These are phyloP conservation scores for Cichlasoma orientale DNA, from an alignment of 2,797 vertebrate genomes.

Conservation along the genomic window DNA sequence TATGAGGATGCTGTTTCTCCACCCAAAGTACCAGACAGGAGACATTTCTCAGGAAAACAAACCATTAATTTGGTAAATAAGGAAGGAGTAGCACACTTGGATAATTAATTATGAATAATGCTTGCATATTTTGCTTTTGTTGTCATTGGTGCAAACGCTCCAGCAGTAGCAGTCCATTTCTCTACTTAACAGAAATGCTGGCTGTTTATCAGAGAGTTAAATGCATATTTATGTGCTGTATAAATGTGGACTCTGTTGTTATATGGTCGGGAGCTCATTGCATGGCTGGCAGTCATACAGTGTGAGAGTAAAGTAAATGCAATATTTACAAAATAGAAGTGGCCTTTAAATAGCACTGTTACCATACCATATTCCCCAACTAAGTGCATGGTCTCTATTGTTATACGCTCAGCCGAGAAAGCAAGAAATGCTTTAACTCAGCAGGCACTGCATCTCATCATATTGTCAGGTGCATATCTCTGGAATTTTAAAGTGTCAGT, in stretches of 20 bases:
- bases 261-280: constrained; percentile 14
- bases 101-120: constrained; percentile 73
- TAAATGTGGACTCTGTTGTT: constrained; percentile 37
- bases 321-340: constrained; percentile 60
- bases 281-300: constrained; percentile 56
- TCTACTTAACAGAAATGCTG: constrained; percentile 29
- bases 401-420: constrained; percentile 11
- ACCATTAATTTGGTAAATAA: constrained; percentile 78
- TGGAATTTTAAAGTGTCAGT: constrained; percentile 32
- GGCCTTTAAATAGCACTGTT: constrained; percentile 61
- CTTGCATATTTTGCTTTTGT: constrained; percentile 45
- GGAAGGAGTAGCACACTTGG: constrained; percentile 63
- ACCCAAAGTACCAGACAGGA: constrained; percentile 52
- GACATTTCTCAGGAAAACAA: constrained; percentile 75
- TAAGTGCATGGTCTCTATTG: constrained; percentile 3
- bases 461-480: constrained; percentile 21
- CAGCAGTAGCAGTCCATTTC: constrained; percentile 35
- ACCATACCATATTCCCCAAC: constrained; percentile 10
- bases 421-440: not conserved
- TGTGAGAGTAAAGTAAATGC: constrained; percentile 62
- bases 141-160: constrained; percentile 45
- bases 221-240: constrained; percentile 39
- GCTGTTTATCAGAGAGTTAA: constrained; percentile 38
- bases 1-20: constrained; percentile 59
- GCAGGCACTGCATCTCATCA: constrained; percentile 20